phyloP scores from a whole-genome alignment of 2,888 invertebrate species.

The Protonemura montana region DNA sequence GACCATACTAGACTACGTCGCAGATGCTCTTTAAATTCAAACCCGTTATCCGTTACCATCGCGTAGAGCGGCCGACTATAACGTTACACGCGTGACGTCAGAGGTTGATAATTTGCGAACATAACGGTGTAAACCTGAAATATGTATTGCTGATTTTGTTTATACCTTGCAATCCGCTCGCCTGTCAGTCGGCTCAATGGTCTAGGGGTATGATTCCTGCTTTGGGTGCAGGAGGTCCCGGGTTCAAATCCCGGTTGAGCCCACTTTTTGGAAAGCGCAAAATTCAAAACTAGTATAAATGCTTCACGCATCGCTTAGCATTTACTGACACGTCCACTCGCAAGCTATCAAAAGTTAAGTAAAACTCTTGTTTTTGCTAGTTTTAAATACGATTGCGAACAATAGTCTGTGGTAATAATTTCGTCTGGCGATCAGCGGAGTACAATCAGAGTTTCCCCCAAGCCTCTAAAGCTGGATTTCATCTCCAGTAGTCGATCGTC shows the following conservation, averaged over 20 bases:
- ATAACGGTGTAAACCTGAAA: conserved; percentile 7
- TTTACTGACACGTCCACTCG: no score
- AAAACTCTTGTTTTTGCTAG: no score
- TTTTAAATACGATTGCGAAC: no score
- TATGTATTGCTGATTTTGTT: neutral
- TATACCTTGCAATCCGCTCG: neutral
- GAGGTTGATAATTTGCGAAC: neutral
- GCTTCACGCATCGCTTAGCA: neutral
- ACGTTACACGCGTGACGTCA: neutral
- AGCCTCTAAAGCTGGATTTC: no score
- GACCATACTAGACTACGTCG: neutral
- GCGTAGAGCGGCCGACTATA: neutral
- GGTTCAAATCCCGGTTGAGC: conserved; percentile 63
- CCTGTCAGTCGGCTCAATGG: conserved; percentile 53
- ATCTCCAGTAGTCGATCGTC: no score
- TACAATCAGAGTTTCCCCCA: no score
- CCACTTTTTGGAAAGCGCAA: conserved; percentile 52
- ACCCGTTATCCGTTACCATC: neutral
- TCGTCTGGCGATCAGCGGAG: no score
- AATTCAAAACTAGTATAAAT: neutral
- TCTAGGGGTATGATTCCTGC: conserved; percentile 63
- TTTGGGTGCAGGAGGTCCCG: conserved; percentile 64
- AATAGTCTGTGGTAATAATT: no score
- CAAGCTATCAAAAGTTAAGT: no score
- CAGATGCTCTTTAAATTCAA: neutral